Conservation (phyloP, 2,797 vertebrate genomes). For the Staurois parvus region DNA sequence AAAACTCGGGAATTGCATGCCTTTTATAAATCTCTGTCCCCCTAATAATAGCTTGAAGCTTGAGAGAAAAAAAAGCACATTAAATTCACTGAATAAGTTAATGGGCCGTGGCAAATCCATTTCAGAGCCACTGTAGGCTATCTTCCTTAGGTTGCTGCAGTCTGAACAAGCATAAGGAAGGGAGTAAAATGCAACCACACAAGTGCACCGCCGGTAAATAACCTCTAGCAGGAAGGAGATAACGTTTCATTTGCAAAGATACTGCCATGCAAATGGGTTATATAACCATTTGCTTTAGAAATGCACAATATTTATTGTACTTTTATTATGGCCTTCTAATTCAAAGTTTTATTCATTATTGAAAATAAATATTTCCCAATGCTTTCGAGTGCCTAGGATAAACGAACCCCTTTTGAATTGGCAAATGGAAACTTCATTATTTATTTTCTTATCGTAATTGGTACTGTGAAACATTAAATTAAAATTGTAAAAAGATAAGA, state of each 20-base stretch:
- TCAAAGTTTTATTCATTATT: background rate
- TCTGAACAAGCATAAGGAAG: constrained; percentile 80
- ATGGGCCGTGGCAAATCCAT: constrained; percentile 84
- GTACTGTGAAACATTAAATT: too few relatives aligned
- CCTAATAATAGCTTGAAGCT: constrained; percentile 80
- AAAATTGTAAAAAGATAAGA: too few relatives aligned
- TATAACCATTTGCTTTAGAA: constrained; percentile 60
- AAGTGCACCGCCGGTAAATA: constrained; percentile 74
- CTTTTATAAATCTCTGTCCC: constrained; percentile 82
- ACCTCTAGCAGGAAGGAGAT: constrained; percentile 68
- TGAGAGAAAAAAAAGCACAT: constrained; percentile 76
- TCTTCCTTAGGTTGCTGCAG: constrained; percentile 78
- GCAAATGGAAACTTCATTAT: too few relatives aligned
- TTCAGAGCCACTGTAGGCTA: constrained; percentile 79
- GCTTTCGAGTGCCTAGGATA: background rate
- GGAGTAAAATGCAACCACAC: constrained; percentile 61
- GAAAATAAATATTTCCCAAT: background rate
- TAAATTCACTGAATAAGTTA: constrained; percentile 85
- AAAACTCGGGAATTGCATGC: constrained; percentile 76
- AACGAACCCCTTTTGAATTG: background rate
- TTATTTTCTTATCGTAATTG: too few relatives aligned
- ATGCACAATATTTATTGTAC: constrained; percentile 54
- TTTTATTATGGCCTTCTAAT: constrained; percentile 15
- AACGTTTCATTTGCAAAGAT: constrained; percentile 66
- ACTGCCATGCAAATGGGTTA: constrained; percentile 64